These are phyloP conservation scores for Corythornis cristatus DNA, from an alignment of 2,113 vertebrate genomes.

Conservation along the genomic window DNA sequence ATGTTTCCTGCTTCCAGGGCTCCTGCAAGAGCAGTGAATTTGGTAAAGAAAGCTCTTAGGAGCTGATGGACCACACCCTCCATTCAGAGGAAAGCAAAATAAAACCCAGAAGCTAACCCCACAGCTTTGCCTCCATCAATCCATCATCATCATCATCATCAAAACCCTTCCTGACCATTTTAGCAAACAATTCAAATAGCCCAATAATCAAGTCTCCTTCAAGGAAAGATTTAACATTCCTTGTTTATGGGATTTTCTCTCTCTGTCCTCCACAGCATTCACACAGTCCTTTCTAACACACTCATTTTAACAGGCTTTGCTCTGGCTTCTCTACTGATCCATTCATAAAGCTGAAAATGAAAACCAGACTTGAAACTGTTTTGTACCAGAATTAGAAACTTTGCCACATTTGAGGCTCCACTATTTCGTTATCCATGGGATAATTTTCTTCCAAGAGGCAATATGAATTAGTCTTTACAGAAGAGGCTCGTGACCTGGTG, in stretches of 20 bases:
- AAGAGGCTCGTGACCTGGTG: not conserved
- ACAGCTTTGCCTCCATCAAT: not conserved
- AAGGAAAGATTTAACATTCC: not conserved
- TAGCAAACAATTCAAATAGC: not conserved
- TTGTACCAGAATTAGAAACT: not conserved
- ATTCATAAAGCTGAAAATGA: not conserved
- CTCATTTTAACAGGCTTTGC: not conserved
- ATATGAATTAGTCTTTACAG: not conserved
- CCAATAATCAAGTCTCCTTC: not conserved
- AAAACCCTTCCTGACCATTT: not conserved
- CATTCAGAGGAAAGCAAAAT: not conserved
- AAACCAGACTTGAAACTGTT: not conserved
- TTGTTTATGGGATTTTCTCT: not conserved
- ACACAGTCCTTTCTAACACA: not conserved
- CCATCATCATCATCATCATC: not conserved
- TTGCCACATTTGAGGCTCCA: not conserved
- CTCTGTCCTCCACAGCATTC: not conserved
- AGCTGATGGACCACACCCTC: not conserved
- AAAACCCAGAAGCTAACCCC: not conserved
- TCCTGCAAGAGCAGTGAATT: not conserved
- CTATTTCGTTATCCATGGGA: not conserved
- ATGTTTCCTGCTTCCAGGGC: not conserved
- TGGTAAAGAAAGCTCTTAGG: not conserved
- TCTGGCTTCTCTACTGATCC: not conserved
- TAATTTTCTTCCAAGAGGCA: not conserved